Conservation (phyloP, 2,888 invertebrate genomes). For the Nyleta sp. region DNA sequence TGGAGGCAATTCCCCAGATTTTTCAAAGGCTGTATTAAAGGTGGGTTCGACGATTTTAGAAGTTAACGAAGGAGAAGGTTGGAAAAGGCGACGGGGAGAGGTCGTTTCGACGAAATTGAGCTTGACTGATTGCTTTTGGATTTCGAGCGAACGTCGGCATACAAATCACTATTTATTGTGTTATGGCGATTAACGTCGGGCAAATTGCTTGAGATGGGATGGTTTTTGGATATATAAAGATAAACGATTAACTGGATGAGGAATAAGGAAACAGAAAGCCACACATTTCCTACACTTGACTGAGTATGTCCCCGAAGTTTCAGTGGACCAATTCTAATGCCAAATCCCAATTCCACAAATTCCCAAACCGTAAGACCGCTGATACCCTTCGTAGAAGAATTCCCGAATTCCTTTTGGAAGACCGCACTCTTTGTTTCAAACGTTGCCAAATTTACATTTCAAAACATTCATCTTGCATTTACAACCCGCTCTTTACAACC, state of each 20-base stretch:
- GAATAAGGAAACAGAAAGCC: too few species aligned
- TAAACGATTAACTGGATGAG: too few species aligned
- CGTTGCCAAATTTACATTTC: too few species aligned
- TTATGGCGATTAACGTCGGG: background rate
- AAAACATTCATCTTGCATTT: conserved; percentile 4
- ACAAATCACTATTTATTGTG: conserved; percentile 2
- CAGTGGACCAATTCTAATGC: too few species aligned
- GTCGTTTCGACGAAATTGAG: conserved; percentile 23
- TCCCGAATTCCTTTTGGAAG: too few species aligned
- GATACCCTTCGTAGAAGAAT: too few species aligned
- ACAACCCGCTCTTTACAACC: background rate
- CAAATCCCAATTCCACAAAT: too few species aligned
- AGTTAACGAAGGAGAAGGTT: conserved; percentile 16
- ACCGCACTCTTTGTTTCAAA: too few species aligned
- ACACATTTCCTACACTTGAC: too few species aligned
- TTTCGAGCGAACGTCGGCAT: conserved; percentile 16
- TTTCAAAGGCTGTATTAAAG: conserved; percentile 58
- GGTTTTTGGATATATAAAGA: too few species aligned
- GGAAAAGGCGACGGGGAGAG: conserved; percentile 7
- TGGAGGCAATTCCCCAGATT: background rate
- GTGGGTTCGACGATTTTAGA: conserved; percentile 48
- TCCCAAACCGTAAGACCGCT: too few species aligned
- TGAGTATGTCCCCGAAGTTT: too few species aligned
- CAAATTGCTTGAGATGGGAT: background rate
- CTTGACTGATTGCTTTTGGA: conserved; percentile 35